phyloP scores from a whole-genome alignment of 1,140 invertebrate genomes.

The Bradynema listronoti region DNA sequence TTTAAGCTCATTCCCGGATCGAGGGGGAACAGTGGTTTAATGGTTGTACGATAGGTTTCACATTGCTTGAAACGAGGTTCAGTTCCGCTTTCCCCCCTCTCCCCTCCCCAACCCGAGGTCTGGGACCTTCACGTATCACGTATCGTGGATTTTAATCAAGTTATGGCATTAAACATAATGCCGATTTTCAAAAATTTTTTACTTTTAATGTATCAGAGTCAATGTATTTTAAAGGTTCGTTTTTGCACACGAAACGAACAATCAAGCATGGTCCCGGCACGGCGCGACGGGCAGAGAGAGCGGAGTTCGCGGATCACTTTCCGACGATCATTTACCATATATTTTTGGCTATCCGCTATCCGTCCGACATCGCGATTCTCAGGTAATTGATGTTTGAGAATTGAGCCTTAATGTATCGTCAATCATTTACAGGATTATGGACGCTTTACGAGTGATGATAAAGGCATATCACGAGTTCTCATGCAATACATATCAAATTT shows the following conservation, averaged over 20 bases:
- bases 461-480: constrained; percentile 67
- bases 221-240: constrained; percentile 49
- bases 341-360: constrained; percentile 82
- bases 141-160: too few relatives aligned
- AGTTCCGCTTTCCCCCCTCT: too few relatives aligned
- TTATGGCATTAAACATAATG: too few relatives aligned
- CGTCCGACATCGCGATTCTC: constrained; percentile 58
- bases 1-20: too few relatives aligned
- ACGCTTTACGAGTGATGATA: constrained; percentile 38
- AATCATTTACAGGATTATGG: constrained; percentile 13
- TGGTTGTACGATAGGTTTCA: too few relatives aligned
- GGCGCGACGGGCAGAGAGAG: constrained; percentile 68
- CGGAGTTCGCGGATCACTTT: constrained; percentile 70
- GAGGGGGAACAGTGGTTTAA: too few relatives aligned
- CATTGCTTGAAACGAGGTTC: too few relatives aligned
- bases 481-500: constrained; percentile 96
- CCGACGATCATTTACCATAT: constrained; percentile 85
- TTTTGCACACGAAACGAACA: constrained; percentile 64
- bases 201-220: too few relatives aligned
- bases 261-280: too few relatives aligned
- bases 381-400: constrained; percentile 5
- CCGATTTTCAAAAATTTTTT: not conserved
- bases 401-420: not conserved
- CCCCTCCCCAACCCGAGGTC: too few relatives aligned
- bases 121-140: too few relatives aligned